A percentile compares a stretch with the other conserved stretches of the same genome.
Evolutionary conservation across 2,888 invertebrate species (phyloP).

Genomic region (Lysandra coridon): DNA sequence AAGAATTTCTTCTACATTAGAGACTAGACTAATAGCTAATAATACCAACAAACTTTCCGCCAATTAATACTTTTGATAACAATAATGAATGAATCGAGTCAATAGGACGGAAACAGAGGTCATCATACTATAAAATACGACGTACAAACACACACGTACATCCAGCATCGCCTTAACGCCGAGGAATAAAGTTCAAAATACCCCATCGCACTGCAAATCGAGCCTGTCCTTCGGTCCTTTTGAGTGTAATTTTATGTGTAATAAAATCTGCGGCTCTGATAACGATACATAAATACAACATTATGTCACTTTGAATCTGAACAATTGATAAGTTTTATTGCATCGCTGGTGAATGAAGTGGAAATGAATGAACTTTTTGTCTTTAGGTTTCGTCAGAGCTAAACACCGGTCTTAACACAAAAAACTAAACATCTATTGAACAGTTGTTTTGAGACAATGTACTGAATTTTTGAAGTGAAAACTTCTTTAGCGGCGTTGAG

Average conservation of each 20-base stretch:
- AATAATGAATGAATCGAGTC: conserved; percentile 53
- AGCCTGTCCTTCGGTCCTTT: conserved; percentile 10
- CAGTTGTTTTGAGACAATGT: too few relatives aligned
- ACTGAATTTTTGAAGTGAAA: too few relatives aligned
- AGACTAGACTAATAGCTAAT: neutral
- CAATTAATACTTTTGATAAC: conserved; percentile 29
- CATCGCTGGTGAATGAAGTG: neutral
- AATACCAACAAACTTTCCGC: conserved; percentile 40
- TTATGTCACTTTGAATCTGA: conserved; percentile 18
- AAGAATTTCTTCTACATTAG: conserved; percentile 40
- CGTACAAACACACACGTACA: conserved; percentile 33
- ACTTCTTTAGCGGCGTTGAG: too few relatives aligned
- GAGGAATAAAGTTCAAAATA: neutral
- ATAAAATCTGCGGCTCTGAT: conserved; percentile 26
- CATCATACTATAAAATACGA: conserved; percentile 46
- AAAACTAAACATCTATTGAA: too few relatives aligned
- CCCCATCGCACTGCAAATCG: neutral
- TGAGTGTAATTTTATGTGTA: conserved; percentile 28
- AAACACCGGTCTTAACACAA: too few relatives aligned
- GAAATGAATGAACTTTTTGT: neutral
- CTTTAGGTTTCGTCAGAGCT: neutral
- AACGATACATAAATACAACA: conserved; percentile 8
- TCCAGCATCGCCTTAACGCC: neutral
- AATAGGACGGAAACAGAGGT: conserved; percentile 64
- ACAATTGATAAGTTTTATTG: conserved; percentile 20